Conservation (phyloP, 1,140 invertebrate genomes). For the Alviniconcha marisindica region DNA sequence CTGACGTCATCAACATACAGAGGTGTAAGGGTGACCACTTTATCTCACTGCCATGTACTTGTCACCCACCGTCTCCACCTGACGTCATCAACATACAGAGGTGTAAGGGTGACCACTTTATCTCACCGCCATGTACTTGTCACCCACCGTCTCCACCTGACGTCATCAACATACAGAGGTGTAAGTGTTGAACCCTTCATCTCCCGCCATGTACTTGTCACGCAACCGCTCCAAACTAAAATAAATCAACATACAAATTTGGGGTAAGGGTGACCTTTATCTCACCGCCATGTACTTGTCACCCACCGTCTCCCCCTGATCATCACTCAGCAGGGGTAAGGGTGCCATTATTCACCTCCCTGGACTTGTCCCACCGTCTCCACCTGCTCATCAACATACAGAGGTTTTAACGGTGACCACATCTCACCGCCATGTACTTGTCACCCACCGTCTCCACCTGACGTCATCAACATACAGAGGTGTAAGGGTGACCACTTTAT, state of each 20-base stretch:
- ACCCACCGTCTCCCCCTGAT: slow-evolving; percentile 98
- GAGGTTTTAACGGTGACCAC: no score
- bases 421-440: slow-evolving; percentile 99
- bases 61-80: slow-evolving; percentile 99
- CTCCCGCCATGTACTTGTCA: slow-evolving; percentile 99
- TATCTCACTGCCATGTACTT: slow-evolving; percentile 99
- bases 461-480: slow-evolving; percentile 18
- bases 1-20: slow-evolving; percentile 79
- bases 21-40: no score
- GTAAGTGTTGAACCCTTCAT: no score
- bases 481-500: no score
- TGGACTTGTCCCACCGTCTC: slow-evolving; percentile 99
- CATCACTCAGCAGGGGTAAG: no score
- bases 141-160: slow-evolving; percentile 99
- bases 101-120: no score
- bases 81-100: slow-evolving; percentile 45
- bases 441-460: slow-evolving; percentile 99
- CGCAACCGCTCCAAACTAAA: no score
- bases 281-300: slow-evolving; percentile 99
- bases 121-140: slow-evolving; percentile 99
- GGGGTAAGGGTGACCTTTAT: no score
- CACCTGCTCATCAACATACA: slow-evolving; percentile 84
- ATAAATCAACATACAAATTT: no score
- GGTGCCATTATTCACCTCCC: slow-evolving; percentile 99
- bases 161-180: no score